Conservation (phyloP, 2,888 invertebrate species). For the Pemphredon lugubris region DNA sequence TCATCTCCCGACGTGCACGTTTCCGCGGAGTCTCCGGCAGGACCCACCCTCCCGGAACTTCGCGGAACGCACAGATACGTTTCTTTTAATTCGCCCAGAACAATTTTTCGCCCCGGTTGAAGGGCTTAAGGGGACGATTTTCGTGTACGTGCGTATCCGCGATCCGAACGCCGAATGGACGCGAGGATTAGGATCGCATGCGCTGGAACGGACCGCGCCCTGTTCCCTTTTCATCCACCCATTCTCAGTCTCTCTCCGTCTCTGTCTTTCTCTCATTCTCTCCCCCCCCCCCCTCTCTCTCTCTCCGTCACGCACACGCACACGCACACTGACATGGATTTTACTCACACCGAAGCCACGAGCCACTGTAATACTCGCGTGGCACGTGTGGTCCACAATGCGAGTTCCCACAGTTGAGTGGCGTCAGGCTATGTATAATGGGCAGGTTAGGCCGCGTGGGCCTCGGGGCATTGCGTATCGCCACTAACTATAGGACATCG, state of each 20-base stretch:
- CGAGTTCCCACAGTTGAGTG: conserved; percentile 82
- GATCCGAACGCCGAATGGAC: conserved; percentile 62
- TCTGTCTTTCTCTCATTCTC: conserved; percentile 24
- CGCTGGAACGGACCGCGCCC: conserved; percentile 78
- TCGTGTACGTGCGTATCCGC: conserved; percentile 62
- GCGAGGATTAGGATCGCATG: conserved; percentile 75
- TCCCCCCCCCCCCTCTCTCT: conserved; percentile 16
- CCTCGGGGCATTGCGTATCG: conserved; percentile 17
- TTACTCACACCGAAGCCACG: conserved; percentile 51
- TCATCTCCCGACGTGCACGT: no score
- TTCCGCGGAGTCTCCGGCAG: conserved; percentile 10
- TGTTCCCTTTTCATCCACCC: conserved; percentile 71
- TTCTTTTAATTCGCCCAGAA: conserved; percentile 44
- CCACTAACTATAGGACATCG: no score
- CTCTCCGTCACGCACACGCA: conserved; percentile 27
- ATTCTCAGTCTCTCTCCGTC: conserved; percentile 21
- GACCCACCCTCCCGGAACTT: neutral
- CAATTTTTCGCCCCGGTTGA: conserved; percentile 54
- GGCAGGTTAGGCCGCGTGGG: conserved; percentile 27
- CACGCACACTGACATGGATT: conserved; percentile 8
- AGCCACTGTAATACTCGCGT: conserved; percentile 82
- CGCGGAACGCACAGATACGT: conserved; percentile 17
- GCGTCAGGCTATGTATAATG: conserved; percentile 44
- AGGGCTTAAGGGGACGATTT: conserved; percentile 59
- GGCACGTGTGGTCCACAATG: conserved; percentile 84